phyloP scores from a whole-genome alignment of 1,140 invertebrate genomes.

The Cylas formicarius region DNA sequence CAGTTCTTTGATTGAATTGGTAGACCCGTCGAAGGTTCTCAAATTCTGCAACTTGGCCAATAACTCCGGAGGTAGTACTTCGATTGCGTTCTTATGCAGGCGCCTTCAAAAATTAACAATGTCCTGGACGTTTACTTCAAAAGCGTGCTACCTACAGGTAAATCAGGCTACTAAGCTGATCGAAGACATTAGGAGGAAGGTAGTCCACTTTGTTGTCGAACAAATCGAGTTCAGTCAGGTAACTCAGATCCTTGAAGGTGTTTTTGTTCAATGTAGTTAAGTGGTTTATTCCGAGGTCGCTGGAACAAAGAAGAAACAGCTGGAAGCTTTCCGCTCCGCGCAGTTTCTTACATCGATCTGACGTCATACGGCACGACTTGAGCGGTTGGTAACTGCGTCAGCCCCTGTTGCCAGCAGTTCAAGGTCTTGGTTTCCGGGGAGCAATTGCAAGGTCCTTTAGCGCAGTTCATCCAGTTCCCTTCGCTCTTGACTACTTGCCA shows the following conservation, averaged over 20 bases:
- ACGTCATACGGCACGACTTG: conserved; percentile 64
- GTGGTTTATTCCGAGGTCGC: conserved; percentile 67
- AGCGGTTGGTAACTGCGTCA: conserved; percentile 55
- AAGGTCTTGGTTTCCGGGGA: conserved; percentile 55
- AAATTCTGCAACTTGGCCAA: conserved; percentile 58
- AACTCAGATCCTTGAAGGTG: conserved; percentile 59
- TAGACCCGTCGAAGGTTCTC: conserved; percentile 65
- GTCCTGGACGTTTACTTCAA: no score
- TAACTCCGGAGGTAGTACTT: conserved; percentile 59
- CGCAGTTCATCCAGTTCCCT: conserved; percentile 63
- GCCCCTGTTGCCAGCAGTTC: conserved; percentile 63
- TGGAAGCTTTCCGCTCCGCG: not conserved
- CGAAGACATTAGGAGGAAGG: conserved; percentile 64
- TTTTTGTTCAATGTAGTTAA: conserved; percentile 66
- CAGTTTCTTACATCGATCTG: conserved; percentile 55
- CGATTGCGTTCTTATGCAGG: conserved; percentile 65
- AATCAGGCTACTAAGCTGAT: conserved; percentile 59
- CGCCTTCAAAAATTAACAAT: conserved; percentile 44
- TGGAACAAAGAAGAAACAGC: conserved; percentile 40
- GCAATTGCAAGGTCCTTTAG: conserved; percentile 62
- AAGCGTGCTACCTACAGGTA: conserved; percentile 63
- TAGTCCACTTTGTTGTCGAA: conserved; percentile 73
- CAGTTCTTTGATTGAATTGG: conserved; percentile 58
- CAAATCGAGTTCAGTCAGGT: conserved; percentile 65
- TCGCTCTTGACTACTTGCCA: conserved; percentile 57